Conservation (phyloP, 2,797 vertebrate species). For the Bradypus variegatus region DNA sequence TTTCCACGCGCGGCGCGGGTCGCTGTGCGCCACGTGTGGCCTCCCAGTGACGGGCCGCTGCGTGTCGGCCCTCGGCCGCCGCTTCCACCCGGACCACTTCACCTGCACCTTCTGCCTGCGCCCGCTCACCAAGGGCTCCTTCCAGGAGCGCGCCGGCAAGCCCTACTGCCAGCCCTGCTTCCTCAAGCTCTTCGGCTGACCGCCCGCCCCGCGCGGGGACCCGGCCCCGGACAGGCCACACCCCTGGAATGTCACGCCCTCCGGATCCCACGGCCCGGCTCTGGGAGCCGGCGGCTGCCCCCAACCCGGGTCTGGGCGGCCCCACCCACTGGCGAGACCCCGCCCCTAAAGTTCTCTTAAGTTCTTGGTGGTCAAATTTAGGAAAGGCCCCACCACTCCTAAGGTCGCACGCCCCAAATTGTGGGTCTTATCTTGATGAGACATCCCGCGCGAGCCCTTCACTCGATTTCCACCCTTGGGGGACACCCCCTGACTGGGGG, state of each 20-base stretch:
- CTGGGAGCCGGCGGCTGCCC: background rate
- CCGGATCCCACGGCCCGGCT: background rate
- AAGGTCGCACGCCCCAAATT: background rate
- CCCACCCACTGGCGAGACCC: background rate
- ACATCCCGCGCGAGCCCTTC: background rate
- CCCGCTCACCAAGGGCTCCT: constrained; percentile 90
- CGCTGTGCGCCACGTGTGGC: constrained; percentile 87
- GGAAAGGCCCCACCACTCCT: background rate
- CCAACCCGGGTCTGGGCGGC: background rate
- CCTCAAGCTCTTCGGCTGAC: constrained; percentile 86
- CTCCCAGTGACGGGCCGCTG: constrained; percentile 91
- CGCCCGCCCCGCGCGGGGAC: background rate
- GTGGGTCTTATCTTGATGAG: background rate
- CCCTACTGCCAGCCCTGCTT: constrained; percentile 95
- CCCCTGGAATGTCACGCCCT: background rate
- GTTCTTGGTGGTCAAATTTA: background rate
- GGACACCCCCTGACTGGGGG: background rate
- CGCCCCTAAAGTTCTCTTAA: background rate
- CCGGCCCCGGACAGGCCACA: background rate
- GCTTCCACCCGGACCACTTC: constrained; percentile 92
- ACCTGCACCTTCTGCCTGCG: constrained; percentile 92
- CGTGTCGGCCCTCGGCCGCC: constrained; percentile 90
- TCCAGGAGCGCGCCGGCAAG: constrained; percentile 92
- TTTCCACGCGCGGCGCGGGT: constrained; percentile 87
- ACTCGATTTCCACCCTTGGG: background rate